These are phyloP conservation scores for Eulemur macaco DNA, from an alignment of 2,113 vertebrate species.

Conservation along the genomic window DNA sequence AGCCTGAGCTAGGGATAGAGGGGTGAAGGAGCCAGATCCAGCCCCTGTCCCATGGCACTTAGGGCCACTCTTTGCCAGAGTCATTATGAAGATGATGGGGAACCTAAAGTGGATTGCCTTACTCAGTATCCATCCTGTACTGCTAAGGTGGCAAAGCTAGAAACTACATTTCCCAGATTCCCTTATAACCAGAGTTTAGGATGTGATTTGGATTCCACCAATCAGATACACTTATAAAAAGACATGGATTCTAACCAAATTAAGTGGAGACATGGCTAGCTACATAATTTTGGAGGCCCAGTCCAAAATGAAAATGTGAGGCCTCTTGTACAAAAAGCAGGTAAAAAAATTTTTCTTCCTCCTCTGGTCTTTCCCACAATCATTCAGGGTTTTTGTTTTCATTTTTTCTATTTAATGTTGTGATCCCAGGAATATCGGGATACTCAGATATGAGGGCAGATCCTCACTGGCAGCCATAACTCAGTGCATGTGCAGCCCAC, in stretches of 20 bases:
- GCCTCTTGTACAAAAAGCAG: background rate
- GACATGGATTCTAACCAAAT: background rate
- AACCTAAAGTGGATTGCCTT: background rate
- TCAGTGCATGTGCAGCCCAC: accelerated
- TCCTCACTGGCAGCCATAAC: background rate
- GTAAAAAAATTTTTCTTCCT: background rate
- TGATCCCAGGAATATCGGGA: background rate
- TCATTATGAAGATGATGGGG: background rate
- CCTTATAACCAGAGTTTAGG: background rate
- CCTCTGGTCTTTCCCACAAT: background rate
- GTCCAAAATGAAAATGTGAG: background rate
- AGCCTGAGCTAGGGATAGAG: background rate
- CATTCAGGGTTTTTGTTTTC: background rate
- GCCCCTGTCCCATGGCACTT: background rate
- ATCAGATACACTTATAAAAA: background rate
- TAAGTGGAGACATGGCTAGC: background rate
- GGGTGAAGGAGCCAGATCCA: background rate
- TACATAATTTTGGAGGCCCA: background rate
- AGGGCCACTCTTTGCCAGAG: background rate
- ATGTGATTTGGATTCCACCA: background rate
- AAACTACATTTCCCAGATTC: background rate
- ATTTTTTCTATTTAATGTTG: background rate
- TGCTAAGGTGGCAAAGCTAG: background rate
- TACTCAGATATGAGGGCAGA: background rate
- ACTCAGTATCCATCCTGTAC: background rate